A percentile compares a stretch with the other conserved stretches of the same genome.
Evolutionary conservation across 2,797 vertebrate species (phyloP).

Genomic region (Onychomys leucogaster): DNA sequence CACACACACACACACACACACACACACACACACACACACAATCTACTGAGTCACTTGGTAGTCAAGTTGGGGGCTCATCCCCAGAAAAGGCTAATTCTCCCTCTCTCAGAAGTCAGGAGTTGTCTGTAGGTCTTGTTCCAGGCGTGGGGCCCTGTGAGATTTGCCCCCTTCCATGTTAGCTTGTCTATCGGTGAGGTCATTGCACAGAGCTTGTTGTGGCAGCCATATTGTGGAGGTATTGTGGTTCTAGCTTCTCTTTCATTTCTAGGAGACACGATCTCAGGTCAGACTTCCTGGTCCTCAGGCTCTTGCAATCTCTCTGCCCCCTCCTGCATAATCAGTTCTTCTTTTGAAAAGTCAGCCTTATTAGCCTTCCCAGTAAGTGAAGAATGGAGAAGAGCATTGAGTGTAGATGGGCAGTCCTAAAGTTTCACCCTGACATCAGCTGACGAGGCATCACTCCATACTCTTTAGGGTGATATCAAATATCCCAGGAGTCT

Average conservation of each 20-base stretch:
- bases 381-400: not conserved
- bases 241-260: not conserved
- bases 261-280: not conserved
- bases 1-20: not conserved
- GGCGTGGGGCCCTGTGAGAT: not conserved
- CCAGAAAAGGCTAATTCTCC: not conserved
- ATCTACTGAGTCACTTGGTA: not conserved
- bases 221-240: no score
- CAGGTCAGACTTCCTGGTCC: not conserved
- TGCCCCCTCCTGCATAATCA: no score
- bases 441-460: fast-evolving
- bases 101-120: not conserved
- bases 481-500: not conserved
- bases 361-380: not conserved
- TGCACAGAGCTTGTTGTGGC: not conserved
- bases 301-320: not conserved
- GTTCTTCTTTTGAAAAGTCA: not conserved
- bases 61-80: not conserved
- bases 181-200: not conserved
- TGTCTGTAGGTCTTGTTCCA: not conserved
- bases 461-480: fast-evolving
- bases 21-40: no score
- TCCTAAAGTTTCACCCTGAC: not conserved
- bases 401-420: not conserved
- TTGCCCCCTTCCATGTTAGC: no score